Conservation (phyloP, 2,888 invertebrate species). For the Punctoribates punctum region DNA sequence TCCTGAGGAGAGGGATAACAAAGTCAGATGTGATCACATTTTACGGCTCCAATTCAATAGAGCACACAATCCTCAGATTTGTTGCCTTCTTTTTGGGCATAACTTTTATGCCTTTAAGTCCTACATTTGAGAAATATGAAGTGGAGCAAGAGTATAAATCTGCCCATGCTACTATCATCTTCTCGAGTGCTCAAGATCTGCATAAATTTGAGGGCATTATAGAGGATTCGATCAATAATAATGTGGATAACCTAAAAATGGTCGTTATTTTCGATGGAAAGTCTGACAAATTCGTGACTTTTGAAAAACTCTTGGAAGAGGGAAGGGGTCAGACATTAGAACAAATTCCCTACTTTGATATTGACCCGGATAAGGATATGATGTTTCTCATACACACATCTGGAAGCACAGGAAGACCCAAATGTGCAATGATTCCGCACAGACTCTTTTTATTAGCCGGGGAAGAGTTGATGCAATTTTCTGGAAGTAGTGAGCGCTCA, state of each 20-base stretch:
- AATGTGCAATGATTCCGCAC: constrained; percentile 8
- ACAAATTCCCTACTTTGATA: constrained; percentile 10
- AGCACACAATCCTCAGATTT: constrained; percentile 24
- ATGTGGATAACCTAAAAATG: not conserved
- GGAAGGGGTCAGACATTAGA: not conserved
- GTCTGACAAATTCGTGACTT: not conserved
- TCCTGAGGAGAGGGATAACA: constrained; percentile 31
- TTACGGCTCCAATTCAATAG: constrained; percentile 17
- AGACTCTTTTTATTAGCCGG: not conserved
- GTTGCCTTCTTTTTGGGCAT: constrained; percentile 6
- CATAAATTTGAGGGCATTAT: constrained; percentile 1
- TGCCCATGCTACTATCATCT: not conserved
- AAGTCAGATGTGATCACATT: constrained; percentile 23
- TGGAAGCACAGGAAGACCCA: not conserved
- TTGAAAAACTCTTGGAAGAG: not conserved
- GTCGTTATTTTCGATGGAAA: constrained; percentile 9
- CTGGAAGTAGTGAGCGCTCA: not conserved
- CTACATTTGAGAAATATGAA: not conserved
- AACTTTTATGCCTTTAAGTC: not conserved
- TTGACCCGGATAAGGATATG: not conserved
- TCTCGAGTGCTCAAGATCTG: not conserved
- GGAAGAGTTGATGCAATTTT: not conserved
- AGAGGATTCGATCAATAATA: constrained; percentile 3
- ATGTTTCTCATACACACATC: not conserved
- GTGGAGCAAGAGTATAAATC: not conserved